Evolutionary conservation across 92 coral and sea anemone genomes (phyloP).

Genomic region (Epizoanthus illoricatus): DNA sequence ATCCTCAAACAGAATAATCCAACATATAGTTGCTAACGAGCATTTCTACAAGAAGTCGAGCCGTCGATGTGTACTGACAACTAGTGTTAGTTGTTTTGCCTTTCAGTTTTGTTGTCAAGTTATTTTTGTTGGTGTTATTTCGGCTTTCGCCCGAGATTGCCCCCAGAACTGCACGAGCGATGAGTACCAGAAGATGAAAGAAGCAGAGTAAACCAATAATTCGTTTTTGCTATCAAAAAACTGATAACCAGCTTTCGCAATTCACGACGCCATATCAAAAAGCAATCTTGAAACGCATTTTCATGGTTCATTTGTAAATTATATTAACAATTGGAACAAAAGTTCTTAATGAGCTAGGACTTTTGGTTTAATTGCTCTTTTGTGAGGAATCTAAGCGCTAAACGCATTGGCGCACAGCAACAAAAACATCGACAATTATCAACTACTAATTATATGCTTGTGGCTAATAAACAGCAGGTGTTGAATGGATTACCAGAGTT

Average conservation of each 20-base stretch:
- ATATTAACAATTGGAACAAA: background rate
- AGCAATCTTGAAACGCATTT: background rate
- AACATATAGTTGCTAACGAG: too few species aligned
- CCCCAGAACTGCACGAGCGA: too few species aligned
- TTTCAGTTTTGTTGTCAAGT: too few species aligned
- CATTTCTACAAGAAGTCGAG: too few species aligned
- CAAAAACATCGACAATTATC: background rate
- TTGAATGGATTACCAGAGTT: background rate
- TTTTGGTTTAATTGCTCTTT: constrained; percentile 7
- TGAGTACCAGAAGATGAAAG: too few species aligned
- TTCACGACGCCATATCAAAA: background rate
- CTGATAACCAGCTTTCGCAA: background rate
- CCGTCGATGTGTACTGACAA: too few species aligned
- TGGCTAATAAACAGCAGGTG: background rate
- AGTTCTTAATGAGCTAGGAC: background rate
- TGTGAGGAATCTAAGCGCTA: background rate
- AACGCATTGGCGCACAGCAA: constrained; percentile 5
- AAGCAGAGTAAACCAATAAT: background rate
- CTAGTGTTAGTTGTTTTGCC: too few species aligned
- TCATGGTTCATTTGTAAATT: constrained; percentile 2
- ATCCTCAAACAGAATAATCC: background rate
- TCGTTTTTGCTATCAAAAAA: background rate
- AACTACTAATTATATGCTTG: background rate
- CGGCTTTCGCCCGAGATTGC: too few species aligned
- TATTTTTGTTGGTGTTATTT: too few species aligned